Evolutionary conservation across 2,888 invertebrate species (phyloP).

Genomic region (Pristionchus fissidentatus): DNA sequence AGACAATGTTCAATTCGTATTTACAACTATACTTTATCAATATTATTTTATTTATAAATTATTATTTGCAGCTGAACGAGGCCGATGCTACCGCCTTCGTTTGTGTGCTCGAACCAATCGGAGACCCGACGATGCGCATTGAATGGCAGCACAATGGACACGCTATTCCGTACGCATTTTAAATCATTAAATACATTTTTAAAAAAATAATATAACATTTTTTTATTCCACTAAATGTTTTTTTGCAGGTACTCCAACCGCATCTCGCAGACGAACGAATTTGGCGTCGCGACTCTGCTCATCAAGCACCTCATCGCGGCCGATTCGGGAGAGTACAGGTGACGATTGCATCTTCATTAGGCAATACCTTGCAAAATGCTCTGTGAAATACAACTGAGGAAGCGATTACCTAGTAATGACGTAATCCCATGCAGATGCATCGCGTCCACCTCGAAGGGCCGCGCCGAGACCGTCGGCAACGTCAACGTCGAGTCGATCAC

Average conservation of each 20-base stretch:
- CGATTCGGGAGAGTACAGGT: constrained; percentile 91
- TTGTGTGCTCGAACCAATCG: constrained; percentile 88
- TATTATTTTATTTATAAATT: neutral
- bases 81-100: constrained; percentile 91
- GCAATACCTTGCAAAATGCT: too few relatives aligned
- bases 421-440: too few relatives aligned
- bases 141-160: constrained; percentile 94
- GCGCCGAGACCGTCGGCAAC: constrained; percentile 75
- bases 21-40: too few relatives aligned
- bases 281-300: constrained; percentile 96
- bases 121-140: constrained; percentile 90
- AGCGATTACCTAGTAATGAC: too few relatives aligned
- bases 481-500: constrained; percentile 70
- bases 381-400: too few relatives aligned
- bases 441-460: constrained; percentile 77
- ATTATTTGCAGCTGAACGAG: constrained; percentile 78
- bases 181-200: neutral
- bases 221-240: neutral
- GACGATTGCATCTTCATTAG: too few relatives aligned
- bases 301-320: constrained; percentile 93
- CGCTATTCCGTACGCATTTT: constrained; percentile 80
- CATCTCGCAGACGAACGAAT: constrained; percentile 84
- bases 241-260: constrained; percentile 49
- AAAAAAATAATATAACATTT: too few relatives aligned
- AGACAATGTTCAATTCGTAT: neutral